Percentiles rank a stretch among this genome's conserved stretches.
Evolutionary conservation across 2,888 invertebrate genomes (phyloP).

Genomic region (Bimastos eiseni): DNA sequence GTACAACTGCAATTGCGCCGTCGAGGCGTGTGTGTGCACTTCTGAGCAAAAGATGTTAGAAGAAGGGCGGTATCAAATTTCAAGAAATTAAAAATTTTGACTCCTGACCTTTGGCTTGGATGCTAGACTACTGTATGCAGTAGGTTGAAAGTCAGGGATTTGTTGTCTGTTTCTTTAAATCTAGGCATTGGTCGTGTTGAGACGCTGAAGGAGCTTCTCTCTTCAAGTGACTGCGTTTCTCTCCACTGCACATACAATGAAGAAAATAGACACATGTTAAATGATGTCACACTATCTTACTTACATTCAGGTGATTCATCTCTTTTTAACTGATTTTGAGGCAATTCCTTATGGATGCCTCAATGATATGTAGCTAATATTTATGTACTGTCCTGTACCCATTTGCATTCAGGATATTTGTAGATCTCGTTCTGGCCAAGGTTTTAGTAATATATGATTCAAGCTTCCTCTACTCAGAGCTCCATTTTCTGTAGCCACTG

Average conservation of each 20-base stretch:
- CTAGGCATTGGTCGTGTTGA: conserved; percentile 3
- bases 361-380: neutral
- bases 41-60: too few relatives aligned
- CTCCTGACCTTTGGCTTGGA: too few relatives aligned
- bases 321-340: neutral
- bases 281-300: conserved; percentile 1
- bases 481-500: too few relatives aligned
- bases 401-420: neutral
- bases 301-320: neutral
- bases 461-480: too few relatives aligned
- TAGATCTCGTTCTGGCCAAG: neutral
- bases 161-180: neutral
- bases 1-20: too few relatives aligned
- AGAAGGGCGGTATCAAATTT: too few relatives aligned
- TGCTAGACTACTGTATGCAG: neutral
- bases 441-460: too few relatives aligned
- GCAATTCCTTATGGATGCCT: neutral
- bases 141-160: neutral
- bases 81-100: too few relatives aligned
- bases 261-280: neutral
- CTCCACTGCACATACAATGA: conserved; percentile 23
- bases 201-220: conserved; percentile 20
- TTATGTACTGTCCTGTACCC: neutral
- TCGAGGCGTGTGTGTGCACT: too few relatives aligned
- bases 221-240: neutral